These are phyloP conservation scores for Brachylomia viminalis DNA, from an alignment of 2,888 invertebrate genomes.

Conservation along the genomic window DNA sequence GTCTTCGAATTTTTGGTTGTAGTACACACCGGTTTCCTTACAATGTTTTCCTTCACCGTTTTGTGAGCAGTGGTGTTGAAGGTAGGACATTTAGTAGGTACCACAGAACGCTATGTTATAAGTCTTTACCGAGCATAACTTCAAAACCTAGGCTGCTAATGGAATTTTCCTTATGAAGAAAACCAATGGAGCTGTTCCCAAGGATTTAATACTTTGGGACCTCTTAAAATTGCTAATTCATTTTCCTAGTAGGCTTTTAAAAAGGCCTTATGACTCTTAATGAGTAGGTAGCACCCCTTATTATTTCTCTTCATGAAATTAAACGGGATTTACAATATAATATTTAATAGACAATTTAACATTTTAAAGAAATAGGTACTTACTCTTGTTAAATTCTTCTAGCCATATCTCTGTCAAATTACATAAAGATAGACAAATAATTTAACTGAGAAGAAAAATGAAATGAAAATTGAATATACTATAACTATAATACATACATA, in stretches of 20 bases:
- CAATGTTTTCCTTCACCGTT: no score
- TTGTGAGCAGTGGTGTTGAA: background rate
- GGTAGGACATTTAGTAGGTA: background rate
- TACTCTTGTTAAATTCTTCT: background rate
- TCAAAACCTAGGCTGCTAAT: background rate
- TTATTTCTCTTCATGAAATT: slow-evolving; percentile 25
- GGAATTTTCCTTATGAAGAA: background rate
- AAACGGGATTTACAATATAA: background rate
- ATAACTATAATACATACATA: no score
- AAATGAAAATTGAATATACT: no score
- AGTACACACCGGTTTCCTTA: no score
- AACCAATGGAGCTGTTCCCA: no score
- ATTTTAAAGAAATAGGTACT: background rate
- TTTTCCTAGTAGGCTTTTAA: background rate
- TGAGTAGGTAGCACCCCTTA: slow-evolving; percentile 15
- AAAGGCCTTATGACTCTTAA: slow-evolving; percentile 18
- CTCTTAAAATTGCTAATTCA: background rate
- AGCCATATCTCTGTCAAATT: background rate
- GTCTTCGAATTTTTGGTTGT: no score
- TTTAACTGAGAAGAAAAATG: background rate
- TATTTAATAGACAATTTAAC: background rate
- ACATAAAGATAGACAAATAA: background rate
- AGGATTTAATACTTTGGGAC: background rate
- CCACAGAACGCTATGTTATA: no score
- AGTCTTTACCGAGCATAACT: background rate